Evolutionary conservation across 2,888 invertebrate genomes (phyloP).

Genomic region (Phortica okadai): DNA sequence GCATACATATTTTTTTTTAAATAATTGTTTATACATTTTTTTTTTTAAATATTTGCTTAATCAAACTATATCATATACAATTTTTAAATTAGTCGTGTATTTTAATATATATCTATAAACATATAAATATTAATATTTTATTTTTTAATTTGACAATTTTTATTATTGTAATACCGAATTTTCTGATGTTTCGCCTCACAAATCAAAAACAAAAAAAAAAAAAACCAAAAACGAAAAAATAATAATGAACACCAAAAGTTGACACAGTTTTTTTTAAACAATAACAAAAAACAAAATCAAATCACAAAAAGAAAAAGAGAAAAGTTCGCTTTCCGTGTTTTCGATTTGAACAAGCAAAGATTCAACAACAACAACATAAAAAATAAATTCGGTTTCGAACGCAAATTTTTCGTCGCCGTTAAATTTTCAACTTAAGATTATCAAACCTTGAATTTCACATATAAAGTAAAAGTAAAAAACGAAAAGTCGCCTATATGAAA

Average conservation of each 20-base stretch:
- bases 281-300: slow-evolving; percentile 41
- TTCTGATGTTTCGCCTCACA: slow-evolving; percentile 77
- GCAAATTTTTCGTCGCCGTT: slow-evolving; percentile 2
- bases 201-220: slow-evolving; percentile 45
- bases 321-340: slow-evolving; percentile 3
- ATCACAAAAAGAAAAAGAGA: slow-evolving; percentile 34
- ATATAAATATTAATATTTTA: slow-evolving; percentile 56
- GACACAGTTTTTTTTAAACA: slow-evolving; percentile 17
- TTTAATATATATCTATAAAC: slow-evolving; percentile 53
- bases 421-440: neutral
- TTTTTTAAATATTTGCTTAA: slow-evolving; percentile 42
- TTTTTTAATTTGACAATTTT: slow-evolving; percentile 49
- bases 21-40: slow-evolving; percentile 43
- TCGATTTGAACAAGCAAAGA: neutral
- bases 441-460: no score
- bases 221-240: slow-evolving; percentile 35
- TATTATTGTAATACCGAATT: slow-evolving; percentile 76
- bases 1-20: slow-evolving; percentile 15
- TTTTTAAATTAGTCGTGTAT: slow-evolving; percentile 37
- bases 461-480: slow-evolving; percentile 14
- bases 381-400: neutral
- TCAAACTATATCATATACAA: slow-evolving; percentile 44
- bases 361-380: slow-evolving; percentile 41
- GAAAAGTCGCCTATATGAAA: slow-evolving; percentile 47
- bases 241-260: slow-evolving; percentile 35